phyloP scores from a whole-genome alignment of 2,888 invertebrate species.

The Lucinisca nassula region DNA sequence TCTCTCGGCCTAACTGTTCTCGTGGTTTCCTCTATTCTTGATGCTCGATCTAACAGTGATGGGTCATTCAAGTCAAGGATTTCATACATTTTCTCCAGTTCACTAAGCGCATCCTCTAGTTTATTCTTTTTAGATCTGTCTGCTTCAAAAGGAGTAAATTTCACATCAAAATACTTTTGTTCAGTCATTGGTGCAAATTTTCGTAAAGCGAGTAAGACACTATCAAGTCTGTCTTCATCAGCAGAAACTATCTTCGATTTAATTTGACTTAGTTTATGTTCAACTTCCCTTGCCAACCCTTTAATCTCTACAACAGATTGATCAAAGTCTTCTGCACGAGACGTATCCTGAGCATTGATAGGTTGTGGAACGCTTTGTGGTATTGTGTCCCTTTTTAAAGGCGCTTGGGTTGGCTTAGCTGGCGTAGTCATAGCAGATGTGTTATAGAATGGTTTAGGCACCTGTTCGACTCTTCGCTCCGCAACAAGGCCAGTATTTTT shows the following conservation, averaged over 20 bases:
- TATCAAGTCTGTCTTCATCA: conserved; percentile 82
- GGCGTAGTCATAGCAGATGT: background rate
- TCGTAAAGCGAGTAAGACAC: conserved; percentile 78
- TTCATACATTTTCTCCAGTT: conserved; percentile 85
- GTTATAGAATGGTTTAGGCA: background rate
- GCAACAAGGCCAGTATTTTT: conserved; percentile 82
- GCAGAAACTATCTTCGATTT: conserved; percentile 80
- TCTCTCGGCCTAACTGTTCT: background rate
- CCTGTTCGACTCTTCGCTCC: conserved; percentile 52
- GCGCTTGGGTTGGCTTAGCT: background rate
- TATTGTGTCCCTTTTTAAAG: conserved; percentile 14
- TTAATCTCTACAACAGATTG: conserved; percentile 81
- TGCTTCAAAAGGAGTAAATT: conserved; percentile 73
- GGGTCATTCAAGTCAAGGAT: conserved; percentile 80
- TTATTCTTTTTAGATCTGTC: conserved; percentile 78
- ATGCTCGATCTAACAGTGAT: conserved; percentile 68
- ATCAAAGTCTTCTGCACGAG: conserved; percentile 65
- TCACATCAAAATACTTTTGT: conserved; percentile 71
- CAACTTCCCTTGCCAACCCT: conserved; percentile 81
- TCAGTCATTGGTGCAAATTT: conserved; percentile 80
- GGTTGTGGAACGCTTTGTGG: background rate
- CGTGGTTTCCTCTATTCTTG: conserved; percentile 61
- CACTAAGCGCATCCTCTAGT: conserved; percentile 83
- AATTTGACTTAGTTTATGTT: conserved; percentile 78
- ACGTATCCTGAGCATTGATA: conserved; percentile 42